These are phyloP conservation scores for Meganola albula DNA, from an alignment of 2,888 invertebrate species.

Conservation along the genomic window DNA sequence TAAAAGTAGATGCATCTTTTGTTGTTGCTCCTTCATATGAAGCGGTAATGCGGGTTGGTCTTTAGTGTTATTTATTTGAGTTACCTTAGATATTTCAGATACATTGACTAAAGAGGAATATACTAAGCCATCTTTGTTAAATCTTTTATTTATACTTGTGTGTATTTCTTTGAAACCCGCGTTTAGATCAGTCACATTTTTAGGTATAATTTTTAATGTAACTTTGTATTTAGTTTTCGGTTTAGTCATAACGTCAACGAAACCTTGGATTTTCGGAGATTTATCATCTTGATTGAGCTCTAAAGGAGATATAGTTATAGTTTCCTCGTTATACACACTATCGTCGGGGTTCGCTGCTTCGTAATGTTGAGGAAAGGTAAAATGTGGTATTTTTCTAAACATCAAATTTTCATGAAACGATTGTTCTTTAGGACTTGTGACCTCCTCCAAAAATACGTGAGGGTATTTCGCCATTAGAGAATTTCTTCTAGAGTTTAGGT, in stretches of 20 bases:
- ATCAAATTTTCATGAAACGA: slow-evolving; percentile 15
- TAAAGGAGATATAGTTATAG: too few species aligned
- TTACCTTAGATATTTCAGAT: slow-evolving; percentile 58
- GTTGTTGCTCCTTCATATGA: slow-evolving; percentile 33
- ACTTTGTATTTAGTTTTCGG: slow-evolving; percentile 45
- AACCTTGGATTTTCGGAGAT: too few species aligned
- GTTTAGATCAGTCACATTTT: slow-evolving; percentile 38
- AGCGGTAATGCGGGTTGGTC: background rate
- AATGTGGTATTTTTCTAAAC: slow-evolving; percentile 14
- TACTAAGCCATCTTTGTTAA: slow-evolving; percentile 50
- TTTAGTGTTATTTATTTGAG: slow-evolving; percentile 36
- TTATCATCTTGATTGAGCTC: too few species aligned
- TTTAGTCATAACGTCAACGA: too few species aligned
- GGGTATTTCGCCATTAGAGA: slow-evolving; percentile 59
- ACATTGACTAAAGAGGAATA: slow-evolving; percentile 58
- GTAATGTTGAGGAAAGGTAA: slow-evolving; percentile 1
- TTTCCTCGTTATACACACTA: too few species aligned
- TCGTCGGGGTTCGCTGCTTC: slow-evolving; percentile 8
- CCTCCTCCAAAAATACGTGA: slow-evolving; percentile 55
- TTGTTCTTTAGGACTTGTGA: slow-evolving; percentile 38
- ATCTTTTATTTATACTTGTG: slow-evolving; percentile 62
- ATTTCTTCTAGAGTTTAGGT: slow-evolving; percentile 37
- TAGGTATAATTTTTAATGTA: slow-evolving; percentile 57
- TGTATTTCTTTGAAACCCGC: slow-evolving; percentile 60
- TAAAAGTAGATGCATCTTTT: slow-evolving; percentile 40